Evolutionary conservation across 2,888 invertebrate genomes (phyloP).

Genomic region (Polydesmus complanatus): DNA sequence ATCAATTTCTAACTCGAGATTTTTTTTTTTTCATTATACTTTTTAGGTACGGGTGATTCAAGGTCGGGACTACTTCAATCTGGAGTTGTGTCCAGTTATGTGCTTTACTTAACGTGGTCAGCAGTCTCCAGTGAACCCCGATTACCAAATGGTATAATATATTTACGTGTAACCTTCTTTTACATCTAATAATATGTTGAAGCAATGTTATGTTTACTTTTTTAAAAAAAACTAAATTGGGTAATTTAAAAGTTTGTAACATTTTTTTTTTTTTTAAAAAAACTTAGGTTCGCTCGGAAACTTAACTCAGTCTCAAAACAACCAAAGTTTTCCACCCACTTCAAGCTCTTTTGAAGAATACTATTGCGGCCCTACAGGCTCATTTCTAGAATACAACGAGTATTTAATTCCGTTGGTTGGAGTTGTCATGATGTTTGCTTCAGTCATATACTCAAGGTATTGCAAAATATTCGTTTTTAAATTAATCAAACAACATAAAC

Average conservation of each 20-base stretch:
- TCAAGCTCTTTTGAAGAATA: constrained; percentile 18
- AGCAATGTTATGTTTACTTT: background rate
- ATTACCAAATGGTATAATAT: constrained; percentile 9
- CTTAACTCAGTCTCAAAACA: no score
- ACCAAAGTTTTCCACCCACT: no score
- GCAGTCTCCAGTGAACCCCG: constrained; percentile 35
- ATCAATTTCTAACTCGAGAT: background rate
- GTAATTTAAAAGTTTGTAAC: no score
- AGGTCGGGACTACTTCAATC: constrained; percentile 34
- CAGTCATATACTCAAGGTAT: constrained; percentile 30
- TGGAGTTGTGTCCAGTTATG: constrained; percentile 34
- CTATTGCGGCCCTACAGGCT: constrained; percentile 24
- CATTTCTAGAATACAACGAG: constrained; percentile 24
- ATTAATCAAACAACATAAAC: background rate
- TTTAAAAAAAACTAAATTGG: background rate
- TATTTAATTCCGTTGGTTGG: constrained; percentile 33
- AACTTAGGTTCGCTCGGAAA: no score
- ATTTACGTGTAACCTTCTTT: background rate
- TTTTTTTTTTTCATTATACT: background rate
- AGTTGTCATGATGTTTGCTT: constrained; percentile 32
- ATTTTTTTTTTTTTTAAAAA: no score
- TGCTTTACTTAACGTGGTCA: constrained; percentile 37
- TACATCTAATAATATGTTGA: background rate
- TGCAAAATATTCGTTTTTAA: constrained; percentile 7
- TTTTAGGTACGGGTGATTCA: constrained; percentile 22